Base-by-base conservation (phyloP, 1,140 invertebrate genomes). In the Drosophila santomea region DNA sequence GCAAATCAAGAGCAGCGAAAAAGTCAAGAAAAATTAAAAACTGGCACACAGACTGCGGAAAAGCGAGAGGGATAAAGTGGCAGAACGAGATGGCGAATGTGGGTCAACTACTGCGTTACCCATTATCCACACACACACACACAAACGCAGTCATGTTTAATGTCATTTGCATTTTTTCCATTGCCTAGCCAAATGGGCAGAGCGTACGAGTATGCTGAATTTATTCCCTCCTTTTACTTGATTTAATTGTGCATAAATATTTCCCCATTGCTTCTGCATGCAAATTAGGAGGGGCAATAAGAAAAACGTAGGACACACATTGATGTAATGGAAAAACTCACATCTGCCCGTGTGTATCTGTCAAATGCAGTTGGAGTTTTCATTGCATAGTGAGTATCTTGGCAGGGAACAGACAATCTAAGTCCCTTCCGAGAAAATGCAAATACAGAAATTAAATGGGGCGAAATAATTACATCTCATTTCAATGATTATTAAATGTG, bases 201-300 rank as follows among this genome's bases (percentile, higher is more conserved):
- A 41, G 15, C 52, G 59, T 25, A 25, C 25, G 25, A 25, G 25
- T 36, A 38, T 35, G 41, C 36, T 44, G 63, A 82, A 83, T 88
- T 82, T 83, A 85, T 88, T 78, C 57, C 51, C 74, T 85, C 57
- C 68, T 78, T 82, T 82, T 75, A 79, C 75, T 88, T 86, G 83
- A 82, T 88, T 86, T 88, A 85, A 85, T 85, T 85, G 82, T 82
- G 74, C 84, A 89, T 90, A 84, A 89, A 90, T 90, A 90, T 90
- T 90, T 89, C 85, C 51, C 54, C 73, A 69, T 63, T 74, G 76
- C 64, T 63, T 74, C 41, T 73, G 77, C 80, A 84, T 88, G 68
- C 75, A 80, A 84, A 89, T 88, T 90, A 88, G 85, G 17, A 12
- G 12, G 20, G 2, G 11, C 17, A 55, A 35, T 41, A 52, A 43